Conservation (phyloP, 2,888 invertebrate species). For the Hirtodrosophila duncani region DNA sequence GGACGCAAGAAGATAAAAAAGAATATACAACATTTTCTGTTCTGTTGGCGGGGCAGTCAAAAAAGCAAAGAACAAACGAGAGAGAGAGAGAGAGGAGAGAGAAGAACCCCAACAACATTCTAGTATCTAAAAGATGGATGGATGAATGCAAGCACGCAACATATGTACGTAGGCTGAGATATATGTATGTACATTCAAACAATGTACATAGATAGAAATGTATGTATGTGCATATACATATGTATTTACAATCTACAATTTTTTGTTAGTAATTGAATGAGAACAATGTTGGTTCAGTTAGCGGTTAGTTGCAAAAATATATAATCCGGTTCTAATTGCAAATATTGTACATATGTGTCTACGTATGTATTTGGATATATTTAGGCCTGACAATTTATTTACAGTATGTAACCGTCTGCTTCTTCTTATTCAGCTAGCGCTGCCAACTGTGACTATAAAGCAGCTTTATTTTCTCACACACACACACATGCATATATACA, state of each 20-base stretch:
- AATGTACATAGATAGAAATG: neutral
- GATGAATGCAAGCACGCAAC: slow-evolving; percentile 54
- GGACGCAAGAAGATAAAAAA: slow-evolving; percentile 21
- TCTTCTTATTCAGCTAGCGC: too few relatives aligned
- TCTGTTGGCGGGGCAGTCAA: slow-evolving; percentile 49
- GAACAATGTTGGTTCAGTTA: too few relatives aligned
- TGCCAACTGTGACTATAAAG: slow-evolving; percentile 29
- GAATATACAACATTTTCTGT: slow-evolving; percentile 57
- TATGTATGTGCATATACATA: slow-evolving; percentile 1
- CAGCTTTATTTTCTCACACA: slow-evolving; percentile 33
- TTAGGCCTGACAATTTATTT: too few relatives aligned
- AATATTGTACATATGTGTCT: too few relatives aligned
- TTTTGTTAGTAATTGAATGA: too few relatives aligned
- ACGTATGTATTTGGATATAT: too few relatives aligned
- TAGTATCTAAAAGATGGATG: slow-evolving; percentile 54
- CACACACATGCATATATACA: neutral
- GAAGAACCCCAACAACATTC: slow-evolving; percentile 33
- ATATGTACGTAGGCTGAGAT: too few relatives aligned
- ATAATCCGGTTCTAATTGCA: too few relatives aligned
- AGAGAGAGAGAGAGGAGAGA: slow-evolving; percentile 12
- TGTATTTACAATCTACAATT: slow-evolving; percentile 10
- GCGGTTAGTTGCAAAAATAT: too few relatives aligned
- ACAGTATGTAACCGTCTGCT: too few relatives aligned
- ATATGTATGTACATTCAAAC: slow-evolving; percentile 8
- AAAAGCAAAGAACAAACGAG: slow-evolving; percentile 43